These are phyloP conservation scores for Steinernema feltiae DNA, from an alignment of 1,140 invertebrate genomes.

Conservation along the genomic window DNA sequence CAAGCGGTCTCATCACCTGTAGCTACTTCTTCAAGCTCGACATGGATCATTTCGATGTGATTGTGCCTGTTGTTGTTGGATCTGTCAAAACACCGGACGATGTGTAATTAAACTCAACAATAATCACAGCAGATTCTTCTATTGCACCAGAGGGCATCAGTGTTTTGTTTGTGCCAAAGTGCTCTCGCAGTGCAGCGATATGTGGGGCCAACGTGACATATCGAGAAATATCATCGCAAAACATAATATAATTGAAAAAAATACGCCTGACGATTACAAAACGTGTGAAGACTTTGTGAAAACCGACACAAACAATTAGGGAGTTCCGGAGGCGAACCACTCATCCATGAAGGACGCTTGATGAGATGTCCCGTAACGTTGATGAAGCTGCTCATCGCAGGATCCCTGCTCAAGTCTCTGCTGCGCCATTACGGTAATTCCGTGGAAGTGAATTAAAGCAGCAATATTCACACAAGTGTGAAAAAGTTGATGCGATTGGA, in stretches of 20 bases:
- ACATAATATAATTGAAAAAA: too few relatives aligned
- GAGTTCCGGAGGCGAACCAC: neutral
- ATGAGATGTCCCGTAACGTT: constrained; percentile 7
- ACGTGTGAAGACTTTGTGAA: neutral
- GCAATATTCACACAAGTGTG: constrained; percentile 95
- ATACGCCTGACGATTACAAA: too few relatives aligned
- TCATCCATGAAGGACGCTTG: neutral
- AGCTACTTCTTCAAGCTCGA: constrained; percentile 42
- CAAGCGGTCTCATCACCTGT: constrained; percentile 38
- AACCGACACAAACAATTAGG: neutral
- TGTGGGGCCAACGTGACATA: too few relatives aligned
- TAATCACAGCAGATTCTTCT: neutral
- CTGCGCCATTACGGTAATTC: constrained; percentile 95
- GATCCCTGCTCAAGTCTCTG: constrained; percentile 64
- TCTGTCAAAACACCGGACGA: constrained; percentile 26
- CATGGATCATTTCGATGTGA: constrained; percentile 37
- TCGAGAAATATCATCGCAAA: too few relatives aligned
- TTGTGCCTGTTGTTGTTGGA: constrained; percentile 37
- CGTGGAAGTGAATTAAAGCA: constrained; percentile 95
- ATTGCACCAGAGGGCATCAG: neutral
- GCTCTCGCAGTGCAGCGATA: too few relatives aligned
- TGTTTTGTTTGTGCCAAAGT: too few relatives aligned
- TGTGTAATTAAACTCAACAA: neutral
- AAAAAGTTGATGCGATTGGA: constrained; percentile 98
- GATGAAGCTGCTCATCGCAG: constrained; percentile 31